These are phyloP conservation scores for Hystrix cristata DNA, from an alignment of 2,113 vertebrate genomes.

Conservation along the genomic window DNA sequence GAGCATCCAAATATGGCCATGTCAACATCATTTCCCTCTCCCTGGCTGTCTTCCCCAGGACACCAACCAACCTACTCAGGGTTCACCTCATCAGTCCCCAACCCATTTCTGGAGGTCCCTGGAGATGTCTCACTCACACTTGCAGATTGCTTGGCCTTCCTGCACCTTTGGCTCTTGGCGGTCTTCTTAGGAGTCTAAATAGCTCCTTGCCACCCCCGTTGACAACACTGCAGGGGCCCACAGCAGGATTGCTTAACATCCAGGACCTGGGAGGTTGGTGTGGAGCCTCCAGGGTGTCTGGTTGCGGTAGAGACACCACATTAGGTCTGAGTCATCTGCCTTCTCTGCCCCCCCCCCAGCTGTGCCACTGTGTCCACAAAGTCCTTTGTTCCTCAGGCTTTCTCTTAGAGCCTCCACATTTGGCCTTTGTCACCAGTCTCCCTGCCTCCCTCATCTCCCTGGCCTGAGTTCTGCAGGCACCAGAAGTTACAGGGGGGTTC, in stretches of 20 bases:
- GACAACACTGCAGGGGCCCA: too few species aligned
- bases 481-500: background rate
- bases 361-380: fast-evolving
- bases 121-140: background rate
- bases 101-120: background rate
- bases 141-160: background rate
- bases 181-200: background rate
- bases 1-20: background rate
- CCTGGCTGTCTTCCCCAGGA: background rate
- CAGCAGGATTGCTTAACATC: background rate
- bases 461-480: background rate
- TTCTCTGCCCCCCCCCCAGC: background rate
- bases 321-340: fast-evolving
- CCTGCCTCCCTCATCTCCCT: background rate
- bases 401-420: background rate
- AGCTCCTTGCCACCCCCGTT: background rate
- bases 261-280: background rate
- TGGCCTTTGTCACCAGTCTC: background rate
- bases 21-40: too few species aligned
- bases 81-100: too few species aligned
- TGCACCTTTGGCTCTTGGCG: background rate
- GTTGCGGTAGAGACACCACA: too few species aligned
- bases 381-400: background rate
- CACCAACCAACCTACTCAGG: too few species aligned
- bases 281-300: background rate